A percentile compares a stretch with the other conserved stretches of the same genome.
phyloP scores from a whole-genome alignment of 2,888 invertebrate genomes.

The Spilosoma lubricipeda region DNA sequence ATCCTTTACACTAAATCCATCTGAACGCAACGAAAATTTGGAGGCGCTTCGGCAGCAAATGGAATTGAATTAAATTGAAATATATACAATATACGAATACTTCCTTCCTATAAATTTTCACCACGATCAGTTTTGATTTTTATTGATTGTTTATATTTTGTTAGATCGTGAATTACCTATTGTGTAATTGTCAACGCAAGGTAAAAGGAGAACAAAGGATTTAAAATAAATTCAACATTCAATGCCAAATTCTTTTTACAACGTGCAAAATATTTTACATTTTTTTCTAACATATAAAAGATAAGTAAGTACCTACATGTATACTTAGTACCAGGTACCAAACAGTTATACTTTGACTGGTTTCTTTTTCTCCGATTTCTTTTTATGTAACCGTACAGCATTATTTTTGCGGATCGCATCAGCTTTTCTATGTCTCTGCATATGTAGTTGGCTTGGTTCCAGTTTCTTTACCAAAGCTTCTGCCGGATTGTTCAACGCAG shows the following conservation, averaged over 20 bases:
- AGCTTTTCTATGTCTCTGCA: slow-evolving; percentile 51
- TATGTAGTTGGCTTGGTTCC: slow-evolving; percentile 34
- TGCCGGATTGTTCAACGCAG: slow-evolving; percentile 32
- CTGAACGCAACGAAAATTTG: neutral
- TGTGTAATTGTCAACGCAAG: no score
- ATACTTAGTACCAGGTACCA: neutral
- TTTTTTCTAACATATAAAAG: slow-evolving; percentile 4
- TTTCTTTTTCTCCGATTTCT: slow-evolving; percentile 50
- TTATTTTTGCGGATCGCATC: slow-evolving; percentile 44
- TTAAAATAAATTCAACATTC: neutral
- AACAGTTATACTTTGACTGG: slow-evolving; percentile 1
- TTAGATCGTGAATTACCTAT: no score
- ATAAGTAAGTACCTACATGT: neutral
- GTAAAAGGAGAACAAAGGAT: neutral
- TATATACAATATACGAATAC: neutral
- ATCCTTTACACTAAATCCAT: neutral
- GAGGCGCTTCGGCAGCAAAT: neutral
- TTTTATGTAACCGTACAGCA: slow-evolving; percentile 36
- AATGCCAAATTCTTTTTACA: neutral
- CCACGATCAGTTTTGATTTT: neutral
- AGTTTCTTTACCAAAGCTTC: slow-evolving; percentile 31
- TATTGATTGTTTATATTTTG: no score
- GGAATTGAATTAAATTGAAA: neutral
- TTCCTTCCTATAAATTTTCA: no score
- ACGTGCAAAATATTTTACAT: slow-evolving; percentile 1